These are phyloP conservation scores for Hypocryptadius cinnamomeus DNA, from an alignment of 2,113 vertebrate genomes.

Conservation along the genomic window DNA sequence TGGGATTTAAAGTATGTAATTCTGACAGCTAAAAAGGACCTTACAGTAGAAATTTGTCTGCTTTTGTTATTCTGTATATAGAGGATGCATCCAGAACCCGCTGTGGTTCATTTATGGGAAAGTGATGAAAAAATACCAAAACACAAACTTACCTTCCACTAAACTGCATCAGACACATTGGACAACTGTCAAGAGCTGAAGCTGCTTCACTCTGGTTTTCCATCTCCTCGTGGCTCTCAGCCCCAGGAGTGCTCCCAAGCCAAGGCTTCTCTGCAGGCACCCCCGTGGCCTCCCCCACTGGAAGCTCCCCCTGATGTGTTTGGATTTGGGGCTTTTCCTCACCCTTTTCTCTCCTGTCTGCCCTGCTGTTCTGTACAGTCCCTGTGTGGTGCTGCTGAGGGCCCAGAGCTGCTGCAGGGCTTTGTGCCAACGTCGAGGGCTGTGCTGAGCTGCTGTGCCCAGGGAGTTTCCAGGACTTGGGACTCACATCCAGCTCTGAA, in stretches of 20 bases:
- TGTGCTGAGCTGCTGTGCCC: background rate
- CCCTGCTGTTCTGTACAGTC: background rate
- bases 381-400: background rate
- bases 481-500: background rate
- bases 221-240: background rate
- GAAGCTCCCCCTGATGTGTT: background rate
- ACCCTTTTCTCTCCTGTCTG: background rate
- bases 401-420: background rate
- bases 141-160: slow-evolving; percentile 68
- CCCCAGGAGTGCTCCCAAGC: fast-evolving
- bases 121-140: background rate
- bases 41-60: background rate
- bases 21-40: background rate
- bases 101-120: background rate
- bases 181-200: slow-evolving; percentile 70
- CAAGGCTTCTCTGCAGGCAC: fast-evolving
- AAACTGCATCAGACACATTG: slow-evolving; percentile 79
- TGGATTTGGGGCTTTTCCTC: background rate
- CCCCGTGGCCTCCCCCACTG: fast-evolving
- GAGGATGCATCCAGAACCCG: background rate
- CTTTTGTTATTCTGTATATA: background rate
- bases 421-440: fast-evolving
- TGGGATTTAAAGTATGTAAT: background rate
- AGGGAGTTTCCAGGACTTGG: fast-evolving
- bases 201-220: background rate